Evolutionary conservation across 2,797 vertebrate genomes (phyloP), one percentile per base, ranked within the genome.

Genomic region (Amphiprion clarkii): DNA sequence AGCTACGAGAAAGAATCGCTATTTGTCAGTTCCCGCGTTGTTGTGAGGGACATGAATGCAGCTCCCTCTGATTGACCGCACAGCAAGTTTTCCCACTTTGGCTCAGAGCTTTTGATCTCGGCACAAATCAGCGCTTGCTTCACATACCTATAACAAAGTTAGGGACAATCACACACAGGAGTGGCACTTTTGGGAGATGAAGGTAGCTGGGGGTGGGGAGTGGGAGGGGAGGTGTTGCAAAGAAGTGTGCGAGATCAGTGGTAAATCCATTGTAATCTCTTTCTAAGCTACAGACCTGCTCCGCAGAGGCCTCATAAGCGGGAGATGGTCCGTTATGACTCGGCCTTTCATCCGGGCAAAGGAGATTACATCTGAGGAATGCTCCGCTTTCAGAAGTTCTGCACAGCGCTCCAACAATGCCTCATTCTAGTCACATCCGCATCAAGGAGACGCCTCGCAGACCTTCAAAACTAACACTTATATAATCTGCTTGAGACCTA

Each of bases 221-320:
- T 21, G 13, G 23, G 49, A 21, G 53, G 56, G 78, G 67, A 17
- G 39, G 64, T 54, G 82, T 85, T 91, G 91, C 90, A 91, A 91
- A 92, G 72, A 83, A 84, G 86, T 86, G 89, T 82, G 83, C 78
- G 85, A 94, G 93, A 95, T 95, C 90, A 90, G 85, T 83, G 42
- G 57, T 93, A 94, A 95, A 94, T 93, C 95, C 93, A 93, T 87
- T 93, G 93, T 95, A 95, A 95, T 95, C 94, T 94, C 88, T 86
- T 85, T 84, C 82, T 93, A 94, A 95, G 76, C 87, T 83, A 91
- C 91, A 88, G 87, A 87, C 80, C 88, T 90, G 88, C 82, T 93
- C 88, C 84, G 56, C 70, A 82, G 79, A 90, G 87, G 79, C 76
- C 78, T 86, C 78, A 71, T 89, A 88, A 94, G 89, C 79, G 63